Evolutionary conservation across 2,797 vertebrate species (phyloP).

Genomic region (Sebastes vulpes): DNA sequence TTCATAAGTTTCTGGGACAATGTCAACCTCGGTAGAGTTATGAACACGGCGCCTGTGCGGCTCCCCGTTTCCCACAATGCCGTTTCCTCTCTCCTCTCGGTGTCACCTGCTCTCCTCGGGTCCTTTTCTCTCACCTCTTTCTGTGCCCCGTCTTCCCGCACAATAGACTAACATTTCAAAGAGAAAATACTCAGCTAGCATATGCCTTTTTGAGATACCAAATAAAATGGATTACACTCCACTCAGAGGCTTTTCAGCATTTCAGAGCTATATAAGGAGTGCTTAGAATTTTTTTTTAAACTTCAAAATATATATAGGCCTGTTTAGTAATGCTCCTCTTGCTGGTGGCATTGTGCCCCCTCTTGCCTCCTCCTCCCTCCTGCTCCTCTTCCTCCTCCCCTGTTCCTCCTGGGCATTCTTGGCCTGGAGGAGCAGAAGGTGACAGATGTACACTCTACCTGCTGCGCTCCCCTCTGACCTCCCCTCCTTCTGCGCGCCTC

Average conservation of each 20-base stretch:
- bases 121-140: slow-evolving; percentile 33
- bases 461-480: slow-evolving; percentile 73
- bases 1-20: slow-evolving; percentile 79
- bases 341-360: slow-evolving; percentile 37
- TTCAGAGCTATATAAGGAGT: slow-evolving; percentile 16
- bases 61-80: slow-evolving; percentile 6
- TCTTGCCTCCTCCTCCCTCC: slow-evolving; percentile 24
- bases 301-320: slow-evolving; percentile 30
- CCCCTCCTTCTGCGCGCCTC: slow-evolving; percentile 47
- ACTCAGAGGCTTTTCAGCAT: slow-evolving; percentile 38
- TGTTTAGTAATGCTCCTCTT: slow-evolving; percentile 36
- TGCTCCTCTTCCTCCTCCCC: slow-evolving; percentile 33
- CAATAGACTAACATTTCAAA: slow-evolving; percentile 45
- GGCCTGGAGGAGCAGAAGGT: slow-evolving; percentile 73
- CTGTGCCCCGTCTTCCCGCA: slow-evolving; percentile 1
- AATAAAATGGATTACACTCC: slow-evolving; percentile 52
- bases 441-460: slow-evolving; percentile 79
- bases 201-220: slow-evolving; percentile 45
- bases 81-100: slow-evolving; percentile 28
- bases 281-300: slow-evolving; percentile 19
- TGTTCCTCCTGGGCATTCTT: slow-evolving; percentile 58
- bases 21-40: slow-evolving; percentile 61
- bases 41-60: slow-evolving; percentile 25
- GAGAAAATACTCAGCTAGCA: slow-evolving; percentile 20
- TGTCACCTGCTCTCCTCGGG: slow-evolving; percentile 17